Evolutionary conservation across 2,113 vertebrate genomes (phyloP).

Genomic region (Etheostoma cragini): DNA sequence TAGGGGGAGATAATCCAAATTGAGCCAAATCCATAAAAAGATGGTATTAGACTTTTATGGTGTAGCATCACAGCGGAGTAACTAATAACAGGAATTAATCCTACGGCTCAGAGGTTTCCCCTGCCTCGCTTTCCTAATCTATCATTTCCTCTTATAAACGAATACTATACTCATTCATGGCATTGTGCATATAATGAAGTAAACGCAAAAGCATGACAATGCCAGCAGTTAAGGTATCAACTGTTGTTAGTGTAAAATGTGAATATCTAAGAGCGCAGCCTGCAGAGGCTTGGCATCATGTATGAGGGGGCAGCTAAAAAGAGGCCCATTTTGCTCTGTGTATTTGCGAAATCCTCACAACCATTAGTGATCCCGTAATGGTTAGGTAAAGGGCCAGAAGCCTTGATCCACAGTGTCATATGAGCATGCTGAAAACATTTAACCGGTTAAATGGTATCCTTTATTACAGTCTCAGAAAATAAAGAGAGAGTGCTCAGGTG

Average conservation of each 20-base stretch:
- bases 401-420: conserved; percentile 33
- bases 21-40: conserved; percentile 74
- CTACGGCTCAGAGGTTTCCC: conserved; percentile 54
- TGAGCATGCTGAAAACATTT: conserved; percentile 55
- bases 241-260: conserved; percentile 52
- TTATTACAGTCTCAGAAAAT: conserved; percentile 59
- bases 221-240: conserved; percentile 61
- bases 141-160: conserved; percentile 67
- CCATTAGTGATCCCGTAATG: conserved; percentile 57
- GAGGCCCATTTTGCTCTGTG: conserved; percentile 48
- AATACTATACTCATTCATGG: conserved; percentile 61
- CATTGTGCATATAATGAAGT: conserved; percentile 51
- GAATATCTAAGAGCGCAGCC: conserved; percentile 51
- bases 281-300: conserved; percentile 37
- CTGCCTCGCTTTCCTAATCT: conserved; percentile 52
- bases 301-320: conserved; percentile 31
- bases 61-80: conserved; percentile 56
- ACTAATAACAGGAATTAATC: conserved; percentile 74
- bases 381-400: conserved; percentile 60
- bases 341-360: conserved; percentile 57
- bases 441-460: conserved; percentile 48
- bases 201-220: conserved; percentile 51
- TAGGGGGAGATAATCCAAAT: conserved; percentile 54
- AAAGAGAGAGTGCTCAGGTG: conserved; percentile 40
- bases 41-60: conserved; percentile 58